Evolutionary conservation across 2,797 vertebrate genomes (phyloP).

Genomic region (Eulemur coronatus): DNA sequence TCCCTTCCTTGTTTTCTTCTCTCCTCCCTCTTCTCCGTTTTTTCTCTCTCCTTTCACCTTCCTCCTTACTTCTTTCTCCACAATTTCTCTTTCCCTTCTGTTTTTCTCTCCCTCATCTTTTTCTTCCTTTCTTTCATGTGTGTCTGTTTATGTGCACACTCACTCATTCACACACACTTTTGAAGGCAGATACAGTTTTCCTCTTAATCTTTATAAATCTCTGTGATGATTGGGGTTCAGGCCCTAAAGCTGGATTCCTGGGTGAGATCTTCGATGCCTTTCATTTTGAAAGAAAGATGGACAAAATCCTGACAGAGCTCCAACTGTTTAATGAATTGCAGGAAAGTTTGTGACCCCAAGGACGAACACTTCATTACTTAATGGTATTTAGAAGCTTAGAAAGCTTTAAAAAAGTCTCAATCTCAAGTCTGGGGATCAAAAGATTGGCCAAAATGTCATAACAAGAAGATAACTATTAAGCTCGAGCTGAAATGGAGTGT

Average conservation of each 20-base stretch:
- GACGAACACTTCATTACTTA: background rate
- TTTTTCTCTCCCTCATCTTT: background rate
- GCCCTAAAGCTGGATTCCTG: background rate
- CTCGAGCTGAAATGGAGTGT: background rate
- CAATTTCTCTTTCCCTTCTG: background rate
- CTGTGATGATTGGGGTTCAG: background rate
- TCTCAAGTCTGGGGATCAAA: conserved; percentile 56
- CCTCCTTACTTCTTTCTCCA: background rate
- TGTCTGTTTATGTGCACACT: no score
- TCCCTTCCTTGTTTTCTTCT: background rate
- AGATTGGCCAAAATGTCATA: background rate
- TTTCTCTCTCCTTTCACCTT: no score
- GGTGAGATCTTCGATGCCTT: background rate
- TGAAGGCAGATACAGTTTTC: background rate
- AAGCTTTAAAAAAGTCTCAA: background rate
- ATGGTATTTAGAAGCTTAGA: background rate
- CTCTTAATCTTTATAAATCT: background rate
- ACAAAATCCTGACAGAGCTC: background rate
- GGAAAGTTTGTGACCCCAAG: background rate
- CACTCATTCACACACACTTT: rapidly evolving
- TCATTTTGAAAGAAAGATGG: conserved; percentile 6
- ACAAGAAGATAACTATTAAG: background rate
- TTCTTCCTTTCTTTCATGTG: background rate
- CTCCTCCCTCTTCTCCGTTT: background rate
- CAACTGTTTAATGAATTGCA: background rate